phyloP scores from a whole-genome alignment of 2,888 invertebrate genomes.

The Dicranocentrus wangi region DNA sequence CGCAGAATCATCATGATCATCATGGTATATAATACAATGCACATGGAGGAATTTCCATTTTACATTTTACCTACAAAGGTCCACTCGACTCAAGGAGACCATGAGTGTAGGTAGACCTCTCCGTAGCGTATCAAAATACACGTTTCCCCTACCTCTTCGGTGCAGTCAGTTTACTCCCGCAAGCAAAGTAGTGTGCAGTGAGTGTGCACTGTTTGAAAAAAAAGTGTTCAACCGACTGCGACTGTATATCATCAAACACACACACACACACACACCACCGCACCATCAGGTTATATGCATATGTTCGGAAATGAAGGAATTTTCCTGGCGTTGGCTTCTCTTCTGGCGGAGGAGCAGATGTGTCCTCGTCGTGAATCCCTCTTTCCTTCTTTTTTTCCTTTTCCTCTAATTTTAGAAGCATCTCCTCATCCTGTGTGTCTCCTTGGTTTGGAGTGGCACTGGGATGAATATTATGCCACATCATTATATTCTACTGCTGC shows the following conservation, averaged over 20 bases:
- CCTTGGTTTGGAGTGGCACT: not conserved
- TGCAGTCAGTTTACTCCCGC: too few relatives aligned
- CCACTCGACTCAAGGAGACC: too few relatives aligned
- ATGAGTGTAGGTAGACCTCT: too few relatives aligned
- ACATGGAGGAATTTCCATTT: too few relatives aligned
- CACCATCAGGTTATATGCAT: not conserved
- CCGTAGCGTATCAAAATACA: slow-evolving; percentile 8
- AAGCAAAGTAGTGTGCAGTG: too few relatives aligned
- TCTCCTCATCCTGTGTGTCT: slow-evolving; percentile 18
- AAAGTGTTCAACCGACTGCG: not conserved
- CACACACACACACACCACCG: not conserved
- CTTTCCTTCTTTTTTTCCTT: too few relatives aligned
- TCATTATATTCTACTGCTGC: not conserved
- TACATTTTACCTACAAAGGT: slow-evolving; percentile 9
- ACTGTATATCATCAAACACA: not conserved
- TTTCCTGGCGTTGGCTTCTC: slow-evolving; percentile 1
- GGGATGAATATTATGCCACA: not conserved
- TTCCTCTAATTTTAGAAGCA: slow-evolving; percentile 59
- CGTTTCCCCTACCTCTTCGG: too few relatives aligned
- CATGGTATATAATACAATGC: too few relatives aligned
- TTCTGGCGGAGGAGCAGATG: slow-evolving; percentile 30
- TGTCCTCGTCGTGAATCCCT: slow-evolving; percentile 52
- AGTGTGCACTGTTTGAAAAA: too few relatives aligned
- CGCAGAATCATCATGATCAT: slow-evolving; percentile 4
- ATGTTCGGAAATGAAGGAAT: slow-evolving; percentile 16